Base-by-base conservation (phyloP, 2,113 vertebrate species). In the Setophaga coronata region DNA sequence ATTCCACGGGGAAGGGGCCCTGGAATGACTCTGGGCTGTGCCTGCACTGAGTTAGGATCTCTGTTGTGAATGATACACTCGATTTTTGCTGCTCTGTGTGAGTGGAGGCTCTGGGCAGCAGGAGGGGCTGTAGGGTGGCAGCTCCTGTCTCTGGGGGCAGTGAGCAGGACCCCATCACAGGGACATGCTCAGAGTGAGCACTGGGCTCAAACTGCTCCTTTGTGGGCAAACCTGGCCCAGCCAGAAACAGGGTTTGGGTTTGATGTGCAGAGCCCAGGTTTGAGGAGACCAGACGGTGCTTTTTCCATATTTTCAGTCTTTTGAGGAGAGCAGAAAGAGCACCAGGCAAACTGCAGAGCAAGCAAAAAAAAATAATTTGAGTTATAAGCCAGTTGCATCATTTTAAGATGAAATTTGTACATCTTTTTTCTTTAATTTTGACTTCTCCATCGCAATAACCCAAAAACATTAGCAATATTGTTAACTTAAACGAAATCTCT, bases 161-260 rank as follows among this genome's bases (percentile, higher is more conserved):
- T 0, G 2, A 31, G 61, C 1, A 4, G 40, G 28, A 66, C 7
- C 33, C 15, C 21, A 3, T 17, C 38, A 0, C 1, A 15, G 43
- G 60, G 48, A n/a, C 1, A 1, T 0, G 3, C 18, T 77, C 45
- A 23, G 0, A 51, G 25, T 5, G 9, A 26, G 1, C 0, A 1
- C 1, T 13, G 38, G 26, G 50, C 23, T 78, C 64, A 18, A 1
- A 56, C 18, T 29, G 33, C 17, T 19, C 10, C 56, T 53, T 10
- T 1, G 0, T 9, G 40, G 42, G 70, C 65, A 90, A 31, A 42
- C 25, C 25, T 53, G 28, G 34, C 14, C 54, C 38, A 34, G 62
- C 24, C 50, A 77, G 33, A 31, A n/a, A 33, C 7, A 1, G 3
- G 36, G 21, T 7, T 54, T 48, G 38, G 53, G 28, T 21, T 50